These are phyloP conservation scores for Panthera tigris DNA, from an alignment of 2,113 vertebrate genomes.

Conservation along the genomic window DNA sequence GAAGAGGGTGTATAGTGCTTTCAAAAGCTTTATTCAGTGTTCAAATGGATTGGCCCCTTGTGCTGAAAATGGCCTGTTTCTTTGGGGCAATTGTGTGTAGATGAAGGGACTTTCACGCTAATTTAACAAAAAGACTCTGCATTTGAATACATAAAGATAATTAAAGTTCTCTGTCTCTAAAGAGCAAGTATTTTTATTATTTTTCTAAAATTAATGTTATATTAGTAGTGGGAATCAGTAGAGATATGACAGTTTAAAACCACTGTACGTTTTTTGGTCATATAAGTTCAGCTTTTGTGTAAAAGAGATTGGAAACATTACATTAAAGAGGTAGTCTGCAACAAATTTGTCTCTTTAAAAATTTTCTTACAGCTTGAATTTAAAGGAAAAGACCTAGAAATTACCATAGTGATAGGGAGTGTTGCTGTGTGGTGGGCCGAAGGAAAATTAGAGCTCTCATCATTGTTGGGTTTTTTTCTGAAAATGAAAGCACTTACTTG, in stretches of 20 bases:
- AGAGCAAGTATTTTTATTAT: constrained; percentile 64
- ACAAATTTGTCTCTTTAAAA: constrained; percentile 32
- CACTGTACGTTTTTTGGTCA: constrained; percentile 28
- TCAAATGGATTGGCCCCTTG: constrained; percentile 76
- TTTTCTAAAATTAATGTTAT: constrained; percentile 60
- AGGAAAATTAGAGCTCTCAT: constrained; percentile 56
- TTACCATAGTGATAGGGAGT: background rate
- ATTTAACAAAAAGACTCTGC: constrained; percentile 76
- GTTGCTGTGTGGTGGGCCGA: constrained; percentile 36
- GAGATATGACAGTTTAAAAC: constrained; percentile 39
- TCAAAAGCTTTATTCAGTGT: constrained; percentile 78
- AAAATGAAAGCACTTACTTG: constrained; percentile 69
- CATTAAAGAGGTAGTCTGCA: constrained; percentile 35
- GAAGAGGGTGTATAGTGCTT: constrained; percentile 78
- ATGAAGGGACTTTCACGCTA: constrained; percentile 77
- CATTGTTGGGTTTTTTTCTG: constrained; percentile 55
- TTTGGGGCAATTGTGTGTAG: constrained; percentile 78
- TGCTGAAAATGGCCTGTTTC: constrained; percentile 78
- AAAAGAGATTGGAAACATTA: constrained; percentile 30
- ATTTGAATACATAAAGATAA: constrained; percentile 77
- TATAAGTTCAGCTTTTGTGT: constrained; percentile 50
- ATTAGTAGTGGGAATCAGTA: constrained; percentile 58
- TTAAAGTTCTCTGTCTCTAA: constrained; percentile 65
- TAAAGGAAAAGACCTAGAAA: constrained; percentile 42
- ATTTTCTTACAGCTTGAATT: constrained; percentile 36